Evolutionary conservation across 2,888 invertebrate species (phyloP), one percentile per base, ranked within the genome.

Genomic region (Microdon myrmicae): DNA sequence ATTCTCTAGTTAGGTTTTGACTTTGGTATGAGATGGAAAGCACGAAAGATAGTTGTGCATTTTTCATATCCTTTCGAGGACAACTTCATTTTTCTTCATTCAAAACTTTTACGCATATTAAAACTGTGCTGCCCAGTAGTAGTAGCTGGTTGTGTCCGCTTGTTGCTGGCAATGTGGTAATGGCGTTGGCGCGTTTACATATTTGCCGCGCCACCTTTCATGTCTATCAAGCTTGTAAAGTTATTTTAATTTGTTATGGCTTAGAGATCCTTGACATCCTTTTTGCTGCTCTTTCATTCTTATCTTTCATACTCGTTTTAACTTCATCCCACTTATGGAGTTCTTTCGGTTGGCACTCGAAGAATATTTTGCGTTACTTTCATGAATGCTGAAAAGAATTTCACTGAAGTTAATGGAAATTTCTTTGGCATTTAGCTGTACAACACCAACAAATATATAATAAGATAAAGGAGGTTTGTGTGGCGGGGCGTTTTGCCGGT

Each of bases 81-180:
- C 64, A 64, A 58, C 58, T 64, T 64, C 58, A 64, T 64, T 64
- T 64, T 64, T 64, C 64, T 64, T 64, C 64, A 64, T 64, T 64
- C 58, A 58, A 51, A 64, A 64, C 51, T 64, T 64, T 64, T 32
- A 64, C 64, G 64, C 64, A 64, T 64, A 64, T 64, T 64, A 58
- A 64, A 64, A 64, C 58, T 64, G 58, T 58, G 41, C 43, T 35
- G 48, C 39, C 31, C 49, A 6, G 34, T 10, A 23, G 17, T 31
- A 20, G 16, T 14, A 12, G 19, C 22, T 32, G 32, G 6, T n/a
- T n/a, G n/a, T n/a, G n/a, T n/a, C n/a, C 17, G 41, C 23, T 23
- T 17, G 10, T 10, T 8, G 7, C 28, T 48, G 26, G 10, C 4
- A 29, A 19, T n/a, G 41, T 47, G 22, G 23, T 28, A 19, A 34